phyloP scores from a whole-genome alignment of 1,140 invertebrate species.

The Drosophila nigrodunni region DNA sequence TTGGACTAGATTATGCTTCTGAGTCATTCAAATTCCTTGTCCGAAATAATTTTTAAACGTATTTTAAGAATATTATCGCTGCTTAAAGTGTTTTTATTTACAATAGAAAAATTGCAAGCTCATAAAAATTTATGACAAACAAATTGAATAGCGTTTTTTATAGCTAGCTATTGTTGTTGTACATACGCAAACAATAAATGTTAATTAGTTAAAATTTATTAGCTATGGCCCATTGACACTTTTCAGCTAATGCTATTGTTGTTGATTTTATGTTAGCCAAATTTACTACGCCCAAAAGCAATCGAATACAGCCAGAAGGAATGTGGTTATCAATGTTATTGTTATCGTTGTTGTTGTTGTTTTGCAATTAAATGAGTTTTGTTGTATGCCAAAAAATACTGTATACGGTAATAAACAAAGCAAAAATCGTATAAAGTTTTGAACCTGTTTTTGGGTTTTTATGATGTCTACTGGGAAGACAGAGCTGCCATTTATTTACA shows the following conservation, averaged over 20 bases:
- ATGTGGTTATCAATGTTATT: conserved; percentile 31
- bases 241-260: conserved; percentile 25
- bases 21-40: conserved; percentile 2
- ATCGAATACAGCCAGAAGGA: conserved; percentile 38
- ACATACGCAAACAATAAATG: conserved; percentile 76
- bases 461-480: conserved; percentile 42
- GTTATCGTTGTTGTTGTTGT: conserved; percentile 20
- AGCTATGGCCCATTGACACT: conserved; percentile 72
- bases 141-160: conserved; percentile 72
- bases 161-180: conserved; percentile 45
- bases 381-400: conserved; percentile 39
- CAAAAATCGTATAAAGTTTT: conserved; percentile 24
- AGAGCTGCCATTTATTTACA: conserved; percentile 50
- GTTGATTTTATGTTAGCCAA: conserved; percentile 40
- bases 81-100: conserved; percentile 5
- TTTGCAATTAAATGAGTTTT: conserved; percentile 61
- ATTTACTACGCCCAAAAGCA: conserved; percentile 10
- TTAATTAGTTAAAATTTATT: conserved; percentile 80
- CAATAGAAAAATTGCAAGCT: conserved; percentile 54
- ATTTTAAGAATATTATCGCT: not conserved
- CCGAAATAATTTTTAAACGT: not conserved
- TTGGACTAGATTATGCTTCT: too few relatives aligned
- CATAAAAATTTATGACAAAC: conserved; percentile 68
- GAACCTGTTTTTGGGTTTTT: conserved; percentile 54
- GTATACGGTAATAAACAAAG: conserved; percentile 27